phyloP scores from a whole-genome alignment of 2,888 invertebrate genomes.

The Drosophila suboccidentalis region DNA sequence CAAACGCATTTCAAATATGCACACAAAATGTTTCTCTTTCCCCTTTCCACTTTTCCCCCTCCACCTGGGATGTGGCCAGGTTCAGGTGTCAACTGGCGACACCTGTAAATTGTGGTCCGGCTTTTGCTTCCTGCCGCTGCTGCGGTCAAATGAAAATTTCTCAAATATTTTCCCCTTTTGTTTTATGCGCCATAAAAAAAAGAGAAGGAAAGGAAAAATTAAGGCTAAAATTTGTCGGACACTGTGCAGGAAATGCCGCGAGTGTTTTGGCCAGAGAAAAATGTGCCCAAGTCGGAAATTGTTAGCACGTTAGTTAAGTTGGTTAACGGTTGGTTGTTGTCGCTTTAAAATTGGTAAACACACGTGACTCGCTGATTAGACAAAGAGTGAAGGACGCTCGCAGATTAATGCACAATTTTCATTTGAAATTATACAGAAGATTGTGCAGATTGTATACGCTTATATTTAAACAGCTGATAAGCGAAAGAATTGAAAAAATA shows the following conservation, averaged over 20 bases:
- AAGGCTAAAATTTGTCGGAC: slow-evolving; percentile 39
- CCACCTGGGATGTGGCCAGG: not conserved
- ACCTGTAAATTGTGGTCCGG: slow-evolving; percentile 82
- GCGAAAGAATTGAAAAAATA: not conserved
- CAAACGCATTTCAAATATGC: slow-evolving; percentile 64
- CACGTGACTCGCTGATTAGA: slow-evolving; percentile 61
- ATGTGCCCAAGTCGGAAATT: slow-evolving; percentile 73
- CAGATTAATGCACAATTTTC: slow-evolving; percentile 11
- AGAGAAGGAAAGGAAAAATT: not conserved
- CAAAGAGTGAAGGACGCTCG: slow-evolving; percentile 37
- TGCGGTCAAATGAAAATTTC: slow-evolving; percentile 83
- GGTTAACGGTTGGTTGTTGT: slow-evolving; percentile 44
- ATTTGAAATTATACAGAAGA: not conserved
- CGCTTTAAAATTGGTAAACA: slow-evolving; percentile 54
- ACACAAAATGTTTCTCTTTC: slow-evolving; percentile 37
- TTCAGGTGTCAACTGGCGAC: slow-evolving; percentile 76
- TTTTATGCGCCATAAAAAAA: slow-evolving; percentile 65
- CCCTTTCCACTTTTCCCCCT: not conserved
- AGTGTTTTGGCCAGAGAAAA: slow-evolving; percentile 58
- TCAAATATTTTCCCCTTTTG: slow-evolving; percentile 76
- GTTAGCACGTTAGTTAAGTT: slow-evolving; percentile 78
- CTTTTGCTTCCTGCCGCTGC: slow-evolving; percentile 35
- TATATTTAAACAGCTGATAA: not conserved
- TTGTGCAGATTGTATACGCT: slow-evolving; percentile 1
- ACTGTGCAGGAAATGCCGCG: slow-evolving; percentile 71